Evolutionary conservation across 2,113 vertebrate genomes (phyloP).

Genomic region (Ardeotis arabs): DNA sequence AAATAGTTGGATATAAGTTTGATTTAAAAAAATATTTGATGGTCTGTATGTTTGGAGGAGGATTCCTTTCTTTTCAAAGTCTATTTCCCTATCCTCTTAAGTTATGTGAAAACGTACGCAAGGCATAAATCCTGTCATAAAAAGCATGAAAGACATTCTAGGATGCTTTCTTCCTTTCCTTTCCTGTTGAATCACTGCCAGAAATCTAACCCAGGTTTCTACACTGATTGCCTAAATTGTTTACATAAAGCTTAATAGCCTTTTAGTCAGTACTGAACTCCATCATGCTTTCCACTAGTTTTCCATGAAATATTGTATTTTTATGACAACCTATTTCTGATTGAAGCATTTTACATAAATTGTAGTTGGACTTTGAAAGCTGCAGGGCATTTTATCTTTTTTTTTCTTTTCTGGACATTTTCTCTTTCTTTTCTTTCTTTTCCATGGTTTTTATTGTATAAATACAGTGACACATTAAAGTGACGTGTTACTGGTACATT

Average conservation of each 20-base stretch:
- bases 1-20: background rate
- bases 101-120: background rate
- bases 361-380: background rate
- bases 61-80: background rate
- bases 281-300: background rate
- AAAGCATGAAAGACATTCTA: background rate
- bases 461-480: background rate
- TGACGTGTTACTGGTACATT: background rate
- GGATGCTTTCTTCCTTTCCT: background rate
- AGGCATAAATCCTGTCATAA: background rate
- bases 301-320: constrained; percentile 29
- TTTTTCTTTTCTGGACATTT: background rate
- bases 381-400: background rate
- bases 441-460: background rate
- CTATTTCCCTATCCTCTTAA: background rate
- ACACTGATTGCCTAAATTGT: constrained; percentile 20
- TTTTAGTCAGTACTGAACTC: constrained; percentile 9
- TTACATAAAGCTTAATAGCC: constrained; percentile 22
- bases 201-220: constrained; percentile 26
- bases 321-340: background rate
- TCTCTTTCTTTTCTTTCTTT: background rate
- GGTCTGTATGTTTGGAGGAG: background rate
- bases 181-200: background rate
- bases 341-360: background rate
- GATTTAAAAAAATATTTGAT: background rate